Conservation (phyloP, 2,113 vertebrate genomes). For the Tylochromis polylepis region DNA sequence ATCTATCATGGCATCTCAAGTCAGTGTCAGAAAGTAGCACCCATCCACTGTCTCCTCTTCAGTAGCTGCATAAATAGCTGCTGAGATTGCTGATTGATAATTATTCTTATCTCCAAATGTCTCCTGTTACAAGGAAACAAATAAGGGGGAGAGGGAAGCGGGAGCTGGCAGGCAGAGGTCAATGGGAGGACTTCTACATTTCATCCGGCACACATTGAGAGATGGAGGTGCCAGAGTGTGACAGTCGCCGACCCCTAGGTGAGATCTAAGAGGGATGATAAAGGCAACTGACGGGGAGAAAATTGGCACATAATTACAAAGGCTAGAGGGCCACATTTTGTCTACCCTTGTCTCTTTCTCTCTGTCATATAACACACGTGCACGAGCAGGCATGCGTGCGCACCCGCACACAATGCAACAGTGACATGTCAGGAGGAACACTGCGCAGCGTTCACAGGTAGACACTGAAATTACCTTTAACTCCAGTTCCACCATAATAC, state of each 20-base stretch:
- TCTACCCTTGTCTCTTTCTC: conserved; percentile 44
- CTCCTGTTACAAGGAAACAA: conserved; percentile 70
- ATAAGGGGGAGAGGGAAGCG: conserved; percentile 37
- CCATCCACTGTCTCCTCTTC: conserved; percentile 23
- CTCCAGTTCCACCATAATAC: not conserved
- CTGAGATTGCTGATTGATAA: conserved; percentile 68
- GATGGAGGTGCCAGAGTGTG: conserved; percentile 58
- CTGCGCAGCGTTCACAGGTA: conserved; percentile 27
- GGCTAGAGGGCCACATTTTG: conserved; percentile 64
- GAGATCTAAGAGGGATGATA: conserved; percentile 73
- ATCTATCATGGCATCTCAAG: conserved; percentile 41
- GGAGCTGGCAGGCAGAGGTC: conserved; percentile 67
- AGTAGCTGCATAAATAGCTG: conserved; percentile 61
- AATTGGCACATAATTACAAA: conserved; percentile 74
- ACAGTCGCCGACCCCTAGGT: conserved; percentile 65
- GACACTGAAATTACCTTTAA: conserved; percentile 17
- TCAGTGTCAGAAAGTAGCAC: conserved; percentile 52
- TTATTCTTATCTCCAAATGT: conserved; percentile 69
- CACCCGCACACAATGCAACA: conserved; percentile 2
- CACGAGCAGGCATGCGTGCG: not conserved
- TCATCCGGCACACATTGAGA: conserved; percentile 53
- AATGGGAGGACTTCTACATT: conserved; percentile 68
- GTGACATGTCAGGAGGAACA: conserved; percentile 9
- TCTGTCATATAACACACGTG: conserved; percentile 26
- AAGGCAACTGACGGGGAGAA: conserved; percentile 68